Conservation (phyloP, 2,113 vertebrate species). For the Amblyornis subalaris region DNA sequence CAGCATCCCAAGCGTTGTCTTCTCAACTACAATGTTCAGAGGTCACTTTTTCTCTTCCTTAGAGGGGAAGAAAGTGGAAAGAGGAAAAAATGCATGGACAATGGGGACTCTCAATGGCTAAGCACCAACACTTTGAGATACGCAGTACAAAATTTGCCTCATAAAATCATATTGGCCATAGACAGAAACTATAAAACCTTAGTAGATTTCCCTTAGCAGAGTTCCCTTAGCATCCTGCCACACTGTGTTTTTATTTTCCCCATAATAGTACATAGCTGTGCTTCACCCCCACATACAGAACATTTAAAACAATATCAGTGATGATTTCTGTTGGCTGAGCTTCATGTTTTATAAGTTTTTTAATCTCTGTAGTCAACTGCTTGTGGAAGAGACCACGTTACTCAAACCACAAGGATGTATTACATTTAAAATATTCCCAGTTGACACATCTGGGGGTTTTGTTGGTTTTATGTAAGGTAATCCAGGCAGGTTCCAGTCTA, state of each 20-base stretch:
- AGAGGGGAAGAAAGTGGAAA: background rate
- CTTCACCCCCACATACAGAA: background rate
- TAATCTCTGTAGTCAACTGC: background rate
- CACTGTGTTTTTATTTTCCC: background rate
- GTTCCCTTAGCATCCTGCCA: background rate
- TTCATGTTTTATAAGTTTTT: background rate
- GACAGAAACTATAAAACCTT: background rate
- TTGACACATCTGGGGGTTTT: accelerated
- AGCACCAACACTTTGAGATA: background rate
- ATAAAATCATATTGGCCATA: background rate
- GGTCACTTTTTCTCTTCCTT: background rate
- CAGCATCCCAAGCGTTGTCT: background rate
- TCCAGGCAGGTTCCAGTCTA: background rate
- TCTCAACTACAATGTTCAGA: background rate
- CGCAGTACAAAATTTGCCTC: background rate
- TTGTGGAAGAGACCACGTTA: background rate
- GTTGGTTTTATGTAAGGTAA: background rate
- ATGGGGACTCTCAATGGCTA: background rate
- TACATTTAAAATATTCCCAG: background rate
- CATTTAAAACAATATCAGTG: background rate
- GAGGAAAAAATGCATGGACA: background rate
- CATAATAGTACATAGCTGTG: background rate
- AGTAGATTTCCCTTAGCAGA: background rate
- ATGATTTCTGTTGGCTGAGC: background rate
- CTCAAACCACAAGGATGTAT: background rate